Conservation (phyloP, 2,797 vertebrate genomes). For the Silurus aristotelis region DNA sequence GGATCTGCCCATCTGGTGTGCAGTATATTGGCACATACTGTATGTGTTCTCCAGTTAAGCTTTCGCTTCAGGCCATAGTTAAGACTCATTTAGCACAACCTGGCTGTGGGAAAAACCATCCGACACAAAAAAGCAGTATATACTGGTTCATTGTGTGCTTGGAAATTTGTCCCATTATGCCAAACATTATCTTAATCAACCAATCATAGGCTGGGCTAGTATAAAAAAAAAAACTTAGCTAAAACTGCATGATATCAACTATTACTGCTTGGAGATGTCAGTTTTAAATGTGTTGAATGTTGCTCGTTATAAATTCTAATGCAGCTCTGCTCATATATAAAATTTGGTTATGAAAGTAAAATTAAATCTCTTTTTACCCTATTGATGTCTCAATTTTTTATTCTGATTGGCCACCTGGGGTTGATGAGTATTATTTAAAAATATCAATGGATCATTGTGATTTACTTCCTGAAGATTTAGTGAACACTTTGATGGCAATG, state of each 20-base stretch:
- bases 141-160: neutral
- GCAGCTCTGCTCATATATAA: neutral
- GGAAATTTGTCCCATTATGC: neutral
- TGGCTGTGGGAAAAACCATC: neutral
- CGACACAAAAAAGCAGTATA: neutral
- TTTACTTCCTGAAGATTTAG: too few species aligned
- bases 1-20: neutral
- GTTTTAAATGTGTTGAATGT: neutral
- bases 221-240: neutral
- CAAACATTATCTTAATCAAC: neutral
- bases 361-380: neutral
- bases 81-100: neutral
- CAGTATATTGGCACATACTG: neutral
- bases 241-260: neutral
- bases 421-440: neutral
- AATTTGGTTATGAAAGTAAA: too few species aligned
- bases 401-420: neutral
- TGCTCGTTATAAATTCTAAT: neutral
- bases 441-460: neutral
- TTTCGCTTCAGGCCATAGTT: conserved; percentile 3
- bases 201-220: neutral
- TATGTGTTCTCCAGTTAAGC: neutral
- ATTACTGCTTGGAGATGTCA: neutral
- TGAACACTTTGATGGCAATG: too few species aligned
- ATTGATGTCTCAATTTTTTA: neutral